Percentiles rank a stretch among this genome's conserved stretches.
These are phyloP conservation scores for Trididemnum clinides DNA, from an alignment of 23 tunicate species.

Conservation along the genomic window DNA sequence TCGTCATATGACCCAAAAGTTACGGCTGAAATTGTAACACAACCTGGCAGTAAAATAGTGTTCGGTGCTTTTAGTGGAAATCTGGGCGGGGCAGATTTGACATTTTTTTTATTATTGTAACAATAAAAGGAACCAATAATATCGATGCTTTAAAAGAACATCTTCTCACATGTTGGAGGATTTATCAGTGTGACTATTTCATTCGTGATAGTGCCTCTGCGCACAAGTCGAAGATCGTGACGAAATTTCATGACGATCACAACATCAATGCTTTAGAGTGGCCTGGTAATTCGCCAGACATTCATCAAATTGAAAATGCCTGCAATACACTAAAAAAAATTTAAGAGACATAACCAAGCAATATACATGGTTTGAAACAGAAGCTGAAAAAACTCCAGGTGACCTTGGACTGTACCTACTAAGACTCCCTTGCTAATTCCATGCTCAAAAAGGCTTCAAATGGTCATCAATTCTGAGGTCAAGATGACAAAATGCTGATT, in stretches of 20 bases:
- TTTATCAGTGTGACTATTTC: conserved; percentile 26
- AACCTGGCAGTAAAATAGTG: conserved; percentile 11
- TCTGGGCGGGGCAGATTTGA: background rate
- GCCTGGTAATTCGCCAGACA: conserved; percentile 19
- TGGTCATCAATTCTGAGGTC: background rate
- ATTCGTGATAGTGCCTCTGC: conserved; percentile 18
- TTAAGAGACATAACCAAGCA: conserved; percentile 13
- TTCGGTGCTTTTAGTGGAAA: conserved; percentile 39
- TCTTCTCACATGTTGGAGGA: conserved; percentile 32
- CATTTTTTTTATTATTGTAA: background rate
- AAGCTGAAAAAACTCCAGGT: conserved; percentile 22
- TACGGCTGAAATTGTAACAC: background rate
- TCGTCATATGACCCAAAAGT: conserved; percentile 8
- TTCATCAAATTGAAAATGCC: background rate
- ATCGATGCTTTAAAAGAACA: conserved; percentile 21
- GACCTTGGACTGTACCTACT: conserved; percentile 14
- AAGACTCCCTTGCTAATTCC: background rate
- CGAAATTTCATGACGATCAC: conserved; percentile 13
- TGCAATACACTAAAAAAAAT: background rate
- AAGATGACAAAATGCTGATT: conserved; percentile 31
- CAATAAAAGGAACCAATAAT: conserved; percentile 27
- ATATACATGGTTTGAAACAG: background rate
- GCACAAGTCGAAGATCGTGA: conserved; percentile 6
- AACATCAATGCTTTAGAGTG: conserved; percentile 19
- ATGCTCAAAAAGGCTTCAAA: conserved; percentile 34